These are phyloP conservation scores for Rostratula benghalensis DNA, from an alignment of 2,113 vertebrate species.

Conservation along the genomic window DNA sequence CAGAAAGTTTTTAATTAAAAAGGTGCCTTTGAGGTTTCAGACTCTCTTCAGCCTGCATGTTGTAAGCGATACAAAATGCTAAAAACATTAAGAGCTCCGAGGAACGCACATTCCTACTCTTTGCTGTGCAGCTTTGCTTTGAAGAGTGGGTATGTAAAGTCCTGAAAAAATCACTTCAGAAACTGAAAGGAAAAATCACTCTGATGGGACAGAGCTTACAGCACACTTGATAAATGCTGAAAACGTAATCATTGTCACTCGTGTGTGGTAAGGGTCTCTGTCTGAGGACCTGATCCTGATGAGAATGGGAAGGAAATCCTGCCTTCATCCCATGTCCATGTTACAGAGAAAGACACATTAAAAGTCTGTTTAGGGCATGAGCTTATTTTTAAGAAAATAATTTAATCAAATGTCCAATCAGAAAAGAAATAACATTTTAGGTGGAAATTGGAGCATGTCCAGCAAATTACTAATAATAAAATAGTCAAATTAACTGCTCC, in stretches of 20 bases:
- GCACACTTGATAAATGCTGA: background rate
- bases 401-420: background rate
- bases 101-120: background rate
- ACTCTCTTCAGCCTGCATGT: background rate
- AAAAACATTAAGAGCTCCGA: background rate
- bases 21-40: background rate
- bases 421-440: background rate
- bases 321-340: background rate
- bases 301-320: background rate
- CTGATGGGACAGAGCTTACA: background rate
- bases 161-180: background rate
- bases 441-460: background rate
- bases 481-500: background rate
- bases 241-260: background rate
- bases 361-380: background rate
- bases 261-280: accelerated
- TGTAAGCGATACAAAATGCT: background rate
- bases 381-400: background rate
- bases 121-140: background rate
- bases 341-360: background rate
- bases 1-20: background rate
- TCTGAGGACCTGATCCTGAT: background rate
- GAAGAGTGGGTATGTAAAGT: background rate
- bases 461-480: background rate
- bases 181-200: background rate